Base-by-base conservation (phyloP, 2,113 vertebrate species). In the Dicaeum eximium region DNA sequence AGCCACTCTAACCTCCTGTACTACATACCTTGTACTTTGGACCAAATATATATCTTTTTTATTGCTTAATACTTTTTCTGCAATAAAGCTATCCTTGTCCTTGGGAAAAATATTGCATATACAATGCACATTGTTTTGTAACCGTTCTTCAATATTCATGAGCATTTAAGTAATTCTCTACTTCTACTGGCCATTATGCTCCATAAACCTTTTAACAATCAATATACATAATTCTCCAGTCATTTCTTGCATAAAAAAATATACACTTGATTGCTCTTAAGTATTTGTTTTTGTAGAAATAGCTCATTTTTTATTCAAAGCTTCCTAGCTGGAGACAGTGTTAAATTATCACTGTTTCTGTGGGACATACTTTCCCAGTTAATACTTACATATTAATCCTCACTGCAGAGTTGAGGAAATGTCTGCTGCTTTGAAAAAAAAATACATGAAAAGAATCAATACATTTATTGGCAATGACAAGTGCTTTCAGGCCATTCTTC, bases 251-350 rank as follows among this genome's bases (percentile, higher is more conserved):
- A 86, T 86, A 28, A 85, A 93, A 92, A 95, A 66, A 88, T 77
- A 53, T 19, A 19, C 73, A 85, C 61, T 66, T 75, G 58, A 93
- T 94, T 92, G 85, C 90, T 86, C n/a, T 75, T 88, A 85, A 88
- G 67, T 77, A 33, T 86, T 95, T 44, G 35, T 78, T 90, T 94
- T 82, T 82, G 62, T 37, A 69, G 88, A 93, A 91, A 51, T 61
- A 61, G 69, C 60, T 94, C 72, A 93, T 96, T 92, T 93, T 83
- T 92, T 61, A 96, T 94, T 95, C 80, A 89, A 50, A 56, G 42
- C 77, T 88, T 94, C 91, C 83, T 73, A 57, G 44, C 62, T 66
- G 53, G 47, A 64, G 75, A 87, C 33, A 30, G 19, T 30, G 18
- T 89, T 80, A 77, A 80, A 66, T 91, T 91, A 66, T 38, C 80